These are phyloP conservation scores for Cliona cf. orientalis DNA, from an alignment of 37 sponge, comb jelly and placozoan species.

Conservation along the genomic window DNA sequence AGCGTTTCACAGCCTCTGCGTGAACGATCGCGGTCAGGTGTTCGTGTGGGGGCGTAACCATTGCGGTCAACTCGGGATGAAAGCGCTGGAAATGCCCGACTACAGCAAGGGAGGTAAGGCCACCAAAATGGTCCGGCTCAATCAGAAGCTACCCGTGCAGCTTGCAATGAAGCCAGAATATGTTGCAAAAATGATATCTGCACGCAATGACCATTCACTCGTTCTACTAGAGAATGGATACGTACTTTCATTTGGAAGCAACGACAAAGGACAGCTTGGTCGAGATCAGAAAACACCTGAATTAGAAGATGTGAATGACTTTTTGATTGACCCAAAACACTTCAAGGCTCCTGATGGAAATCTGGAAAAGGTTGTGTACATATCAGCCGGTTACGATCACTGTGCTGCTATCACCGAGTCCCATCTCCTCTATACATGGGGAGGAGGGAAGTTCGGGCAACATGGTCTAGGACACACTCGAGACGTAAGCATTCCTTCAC, in stretches of 20 bases:
- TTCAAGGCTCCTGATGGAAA: neutral
- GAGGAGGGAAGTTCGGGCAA: slow-evolving; percentile 44
- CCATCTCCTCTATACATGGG: slow-evolving; percentile 52
- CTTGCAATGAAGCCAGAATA: neutral
- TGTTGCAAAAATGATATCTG: slow-evolving; percentile 25
- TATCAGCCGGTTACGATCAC: slow-evolving; percentile 62
- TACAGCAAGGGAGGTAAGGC: slow-evolving; percentile 13
- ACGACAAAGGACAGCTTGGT: slow-evolving; percentile 72
- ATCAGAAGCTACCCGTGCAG: slow-evolving; percentile 51
- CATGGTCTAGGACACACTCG: slow-evolving; percentile 41
- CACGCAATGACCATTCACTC: slow-evolving; percentile 61
- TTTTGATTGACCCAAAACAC: slow-evolving; percentile 11
- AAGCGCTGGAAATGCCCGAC: neutral
- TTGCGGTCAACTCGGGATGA: slow-evolving; percentile 65
- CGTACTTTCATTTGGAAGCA: slow-evolving; percentile 70
- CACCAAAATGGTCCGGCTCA: slow-evolving; percentile 38
- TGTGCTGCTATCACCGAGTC: slow-evolving; percentile 53
- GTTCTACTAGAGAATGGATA: slow-evolving; percentile 37
- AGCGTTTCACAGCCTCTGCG: slow-evolving; percentile 67
- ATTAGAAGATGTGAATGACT: slow-evolving; percentile 4
- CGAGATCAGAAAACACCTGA: slow-evolving; percentile 9
- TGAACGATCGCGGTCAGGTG: slow-evolving; percentile 42
- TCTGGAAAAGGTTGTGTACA: neutral
- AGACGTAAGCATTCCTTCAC: neutral
- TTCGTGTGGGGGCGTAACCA: slow-evolving; percentile 78